phyloP scores from a whole-genome alignment of 1,140 invertebrate species.

The Drosophila kurseongensis region DNA sequence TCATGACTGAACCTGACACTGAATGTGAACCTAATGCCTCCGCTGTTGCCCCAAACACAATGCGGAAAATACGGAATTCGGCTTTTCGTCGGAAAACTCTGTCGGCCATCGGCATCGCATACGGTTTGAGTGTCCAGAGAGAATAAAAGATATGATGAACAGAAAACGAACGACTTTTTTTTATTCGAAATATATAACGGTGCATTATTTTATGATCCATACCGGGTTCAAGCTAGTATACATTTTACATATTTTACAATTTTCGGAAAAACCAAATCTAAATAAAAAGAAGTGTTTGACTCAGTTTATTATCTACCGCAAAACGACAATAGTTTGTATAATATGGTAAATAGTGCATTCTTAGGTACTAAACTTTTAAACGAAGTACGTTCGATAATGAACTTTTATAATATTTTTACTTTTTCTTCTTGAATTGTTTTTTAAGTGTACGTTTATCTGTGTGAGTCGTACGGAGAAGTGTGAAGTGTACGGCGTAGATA shows the following conservation, averaged over 20 bases:
- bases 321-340: no score
- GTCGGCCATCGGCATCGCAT: conserved; percentile 37
- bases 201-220: no score
- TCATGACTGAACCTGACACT: conserved; percentile 67
- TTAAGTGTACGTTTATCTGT: neutral
- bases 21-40: conserved; percentile 39
- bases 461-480: conserved; percentile 39
- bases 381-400: neutral
- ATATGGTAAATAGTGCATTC: no score
- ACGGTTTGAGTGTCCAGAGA: conserved; percentile 19
- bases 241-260: no score
- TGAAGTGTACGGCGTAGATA: conserved; percentile 71
- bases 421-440: neutral
- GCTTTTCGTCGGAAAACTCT: conserved; percentile 31
- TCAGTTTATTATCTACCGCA: no score
- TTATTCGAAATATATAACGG: no score
- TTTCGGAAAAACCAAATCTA: no score
- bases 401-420: neutral
- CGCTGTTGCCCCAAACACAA: conserved; percentile 62
- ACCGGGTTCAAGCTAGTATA: no score
- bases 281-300: no score
- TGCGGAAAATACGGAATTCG: conserved; percentile 43
- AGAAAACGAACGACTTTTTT: no score
- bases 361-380: no score
- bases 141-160: neutral